A percentile compares a stretch with the other conserved stretches of the same genome.
Conservation (phyloP, 2,113 vertebrate species). For the Mormyrus iriodes region DNA sequence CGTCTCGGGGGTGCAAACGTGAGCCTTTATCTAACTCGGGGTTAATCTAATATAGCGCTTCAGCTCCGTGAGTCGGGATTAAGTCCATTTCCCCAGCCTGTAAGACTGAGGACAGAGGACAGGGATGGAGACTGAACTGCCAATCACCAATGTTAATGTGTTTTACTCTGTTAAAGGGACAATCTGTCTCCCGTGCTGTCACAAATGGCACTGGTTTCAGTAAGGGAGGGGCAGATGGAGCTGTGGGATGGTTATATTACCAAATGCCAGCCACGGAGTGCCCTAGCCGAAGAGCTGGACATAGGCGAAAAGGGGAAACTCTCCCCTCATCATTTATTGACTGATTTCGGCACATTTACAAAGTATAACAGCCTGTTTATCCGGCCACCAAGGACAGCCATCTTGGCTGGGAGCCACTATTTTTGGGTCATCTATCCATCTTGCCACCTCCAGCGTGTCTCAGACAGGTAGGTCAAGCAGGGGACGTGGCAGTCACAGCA, state of each 20-base stretch:
- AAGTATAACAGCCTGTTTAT: slow-evolving; percentile 45
- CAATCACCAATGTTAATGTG: not conserved
- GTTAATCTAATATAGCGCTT: not conserved
- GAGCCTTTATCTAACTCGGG: not conserved
- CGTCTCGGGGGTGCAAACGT: not conserved
- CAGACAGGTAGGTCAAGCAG: not conserved
- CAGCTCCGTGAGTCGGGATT: not conserved
- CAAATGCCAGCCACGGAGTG: not conserved
- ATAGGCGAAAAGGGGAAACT: slow-evolving; percentile 30
- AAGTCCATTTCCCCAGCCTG: not conserved
- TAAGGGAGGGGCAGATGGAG: not conserved
- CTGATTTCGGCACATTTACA: slow-evolving; percentile 47
- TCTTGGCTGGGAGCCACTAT: not conserved
- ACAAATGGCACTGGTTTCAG: not conserved
- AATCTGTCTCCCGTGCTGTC: not conserved
- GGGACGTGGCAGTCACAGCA: not conserved
- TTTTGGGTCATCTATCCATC: not conserved
- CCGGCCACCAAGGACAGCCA: slow-evolving; percentile 19
- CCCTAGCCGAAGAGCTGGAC: slow-evolving; percentile 5
- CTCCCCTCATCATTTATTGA: slow-evolving; percentile 46
- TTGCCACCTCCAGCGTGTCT: not conserved
- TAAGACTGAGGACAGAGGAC: not conserved
- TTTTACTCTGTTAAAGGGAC: not conserved
- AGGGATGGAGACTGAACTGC: not conserved
- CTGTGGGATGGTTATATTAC: not conserved